Conservation (phyloP, 2,888 invertebrate species). For the Sminthurinus aureus region DNA sequence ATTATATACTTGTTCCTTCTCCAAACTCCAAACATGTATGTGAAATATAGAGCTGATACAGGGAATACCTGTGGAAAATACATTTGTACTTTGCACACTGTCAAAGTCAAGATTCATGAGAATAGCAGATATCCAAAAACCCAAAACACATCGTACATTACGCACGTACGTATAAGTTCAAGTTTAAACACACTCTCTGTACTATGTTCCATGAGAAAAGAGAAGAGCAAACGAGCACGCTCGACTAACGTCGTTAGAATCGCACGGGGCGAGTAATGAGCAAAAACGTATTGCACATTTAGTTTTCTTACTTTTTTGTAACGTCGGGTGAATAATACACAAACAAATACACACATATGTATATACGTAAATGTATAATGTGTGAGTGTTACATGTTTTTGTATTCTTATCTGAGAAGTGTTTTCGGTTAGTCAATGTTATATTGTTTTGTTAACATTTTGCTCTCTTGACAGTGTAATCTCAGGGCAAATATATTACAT, state of each 20-base stretch:
- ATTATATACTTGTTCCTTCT: no score
- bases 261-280: constrained; percentile 31
- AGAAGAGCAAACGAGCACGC: background rate
- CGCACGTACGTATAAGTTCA: background rate
- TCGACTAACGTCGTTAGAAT: constrained; percentile 5
- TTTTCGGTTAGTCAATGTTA: no score
- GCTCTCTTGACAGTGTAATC: background rate
- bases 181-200: background rate
- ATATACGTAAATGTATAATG: background rate
- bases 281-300: constrained; percentile 27
- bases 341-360: no score
- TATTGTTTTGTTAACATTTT: background rate
- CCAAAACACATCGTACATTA: background rate
- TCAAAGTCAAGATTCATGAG: constrained; percentile 5
- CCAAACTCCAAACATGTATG: no score
- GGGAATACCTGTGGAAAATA: background rate
- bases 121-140: background rate
- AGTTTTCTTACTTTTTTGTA: background rate
- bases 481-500: no score
- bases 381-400: background rate
- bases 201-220: background rate
- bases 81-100: background rate
- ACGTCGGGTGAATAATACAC: background rate
- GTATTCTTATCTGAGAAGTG: no score
- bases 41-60: no score